A percentile compares a stretch with the other conserved stretches of the same genome.
Evolutionary conservation across 2,113 vertebrate species (phyloP).

Genomic region (Isichthys henryi): DNA sequence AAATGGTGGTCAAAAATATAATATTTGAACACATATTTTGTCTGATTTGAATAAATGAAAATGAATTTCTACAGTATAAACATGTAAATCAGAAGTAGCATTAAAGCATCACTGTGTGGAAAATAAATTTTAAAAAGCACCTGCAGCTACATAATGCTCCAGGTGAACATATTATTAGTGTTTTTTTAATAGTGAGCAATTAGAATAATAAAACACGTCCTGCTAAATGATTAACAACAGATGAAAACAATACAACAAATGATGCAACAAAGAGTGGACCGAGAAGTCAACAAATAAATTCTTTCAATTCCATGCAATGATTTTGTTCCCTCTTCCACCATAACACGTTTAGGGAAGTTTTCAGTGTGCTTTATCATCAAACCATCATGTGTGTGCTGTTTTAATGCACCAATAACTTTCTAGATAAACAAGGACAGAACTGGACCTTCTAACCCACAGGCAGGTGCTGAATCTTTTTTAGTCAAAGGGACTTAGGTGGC

Average conservation of each 20-base stretch:
- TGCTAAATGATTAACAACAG: background rate
- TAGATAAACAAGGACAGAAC: background rate
- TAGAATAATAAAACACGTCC: background rate
- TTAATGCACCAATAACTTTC: background rate
- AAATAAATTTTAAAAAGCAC: background rate
- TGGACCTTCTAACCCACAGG: background rate
- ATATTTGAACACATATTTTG: too few species aligned
- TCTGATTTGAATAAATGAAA: background rate
- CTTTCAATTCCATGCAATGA: background rate
- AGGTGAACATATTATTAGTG: background rate
- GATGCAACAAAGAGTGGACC: background rate
- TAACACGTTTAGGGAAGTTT: background rate
- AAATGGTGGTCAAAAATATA: background rate
- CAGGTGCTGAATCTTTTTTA: background rate
- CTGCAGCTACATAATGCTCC: background rate
- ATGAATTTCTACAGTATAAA: background rate
- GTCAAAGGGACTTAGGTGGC: background rate
- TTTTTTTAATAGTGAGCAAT: background rate
- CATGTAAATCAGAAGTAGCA: too few species aligned
- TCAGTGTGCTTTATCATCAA: background rate
- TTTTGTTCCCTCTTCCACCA: background rate
- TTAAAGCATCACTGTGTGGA: background rate
- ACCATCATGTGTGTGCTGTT: background rate
- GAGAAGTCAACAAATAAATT: background rate
- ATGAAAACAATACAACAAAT: background rate